Percentiles rank a stretch among this genome's conserved stretches.
Conservation (phyloP, 2,797 vertebrate species). For the Centroberyx gerrardi region DNA sequence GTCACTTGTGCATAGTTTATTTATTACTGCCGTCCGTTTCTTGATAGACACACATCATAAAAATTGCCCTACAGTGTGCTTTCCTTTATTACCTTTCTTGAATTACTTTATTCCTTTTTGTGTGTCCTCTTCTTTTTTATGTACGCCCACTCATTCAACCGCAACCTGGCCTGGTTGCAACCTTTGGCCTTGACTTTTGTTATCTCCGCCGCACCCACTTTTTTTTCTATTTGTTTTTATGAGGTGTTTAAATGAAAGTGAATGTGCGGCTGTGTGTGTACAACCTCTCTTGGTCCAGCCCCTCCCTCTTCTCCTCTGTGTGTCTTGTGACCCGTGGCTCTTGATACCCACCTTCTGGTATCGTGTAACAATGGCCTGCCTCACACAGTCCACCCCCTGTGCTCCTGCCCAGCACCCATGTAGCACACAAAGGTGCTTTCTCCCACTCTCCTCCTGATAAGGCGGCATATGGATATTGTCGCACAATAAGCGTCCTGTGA, state of each 20-base stretch:
- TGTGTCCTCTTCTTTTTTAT: constrained; percentile 8
- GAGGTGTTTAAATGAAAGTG: constrained; percentile 46
- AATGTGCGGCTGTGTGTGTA: constrained; percentile 14
- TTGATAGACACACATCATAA: constrained; percentile 31
- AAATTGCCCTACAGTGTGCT: constrained; percentile 31
- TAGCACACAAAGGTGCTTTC: constrained; percentile 77
- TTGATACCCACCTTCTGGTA: constrained; percentile 81
- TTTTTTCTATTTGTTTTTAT: constrained; percentile 42
- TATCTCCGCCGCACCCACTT: constrained; percentile 69
- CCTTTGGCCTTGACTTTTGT: constrained; percentile 52
- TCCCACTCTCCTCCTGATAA: constrained; percentile 67
- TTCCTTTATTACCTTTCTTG: constrained; percentile 21
- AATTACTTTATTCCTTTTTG: not conserved
- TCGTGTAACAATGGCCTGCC: constrained; percentile 82
- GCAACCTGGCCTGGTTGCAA: constrained; percentile 29
- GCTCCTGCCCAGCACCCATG: constrained; percentile 62
- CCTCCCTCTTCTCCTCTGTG: constrained; percentile 49
- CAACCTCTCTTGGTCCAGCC: constrained; percentile 27
- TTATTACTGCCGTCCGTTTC: constrained; percentile 38
- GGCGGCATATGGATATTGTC: constrained; percentile 62
- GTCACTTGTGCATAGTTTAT: constrained; percentile 52
- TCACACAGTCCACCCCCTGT: constrained; percentile 76
- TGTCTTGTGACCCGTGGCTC: constrained; percentile 80
- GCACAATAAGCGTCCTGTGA: constrained; percentile 73
- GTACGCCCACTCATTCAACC: constrained; percentile 20